Conservation (phyloP, 1,140 invertebrate genomes). For the Centruroides sculpturatus region DNA sequence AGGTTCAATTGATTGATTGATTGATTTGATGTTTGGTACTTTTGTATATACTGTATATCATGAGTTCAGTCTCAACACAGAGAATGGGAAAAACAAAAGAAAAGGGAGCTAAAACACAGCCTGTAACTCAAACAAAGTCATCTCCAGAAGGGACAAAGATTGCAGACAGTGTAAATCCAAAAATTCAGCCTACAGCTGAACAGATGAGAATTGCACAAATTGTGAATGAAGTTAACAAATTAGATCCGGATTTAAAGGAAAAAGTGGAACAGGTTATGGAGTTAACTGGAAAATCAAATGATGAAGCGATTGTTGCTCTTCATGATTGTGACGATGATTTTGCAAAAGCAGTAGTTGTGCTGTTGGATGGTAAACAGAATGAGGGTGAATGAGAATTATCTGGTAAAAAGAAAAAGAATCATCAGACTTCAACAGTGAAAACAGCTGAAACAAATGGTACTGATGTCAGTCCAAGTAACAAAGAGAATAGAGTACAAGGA, state of each 20-base stretch:
- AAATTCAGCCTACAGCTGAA: constrained; percentile 33
- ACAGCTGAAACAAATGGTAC: constrained; percentile 18
- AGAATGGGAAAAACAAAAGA: constrained; percentile 11
- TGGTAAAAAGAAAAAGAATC: constrained; percentile 70
- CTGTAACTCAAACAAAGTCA: constrained; percentile 1
- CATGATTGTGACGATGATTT: constrained; percentile 33
- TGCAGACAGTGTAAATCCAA: constrained; percentile 3
- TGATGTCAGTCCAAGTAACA: constrained; percentile 12
- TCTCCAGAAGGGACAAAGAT: constrained; percentile 8
- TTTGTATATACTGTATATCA: constrained; percentile 17
- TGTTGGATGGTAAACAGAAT: constrained; percentile 47
- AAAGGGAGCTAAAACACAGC: constrained; percentile 5
- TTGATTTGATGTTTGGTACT: neutral
- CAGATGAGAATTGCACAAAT: constrained; percentile 52
- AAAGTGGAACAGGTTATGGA: constrained; percentile 47
- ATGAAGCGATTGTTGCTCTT: constrained; percentile 29
- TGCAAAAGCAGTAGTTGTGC: constrained; percentile 49
- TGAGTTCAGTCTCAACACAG: constrained; percentile 14
- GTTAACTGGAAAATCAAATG: constrained; percentile 26
- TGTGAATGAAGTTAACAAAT: constrained; percentile 39
- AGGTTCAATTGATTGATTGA: too few species aligned
- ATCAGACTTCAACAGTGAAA: constrained; percentile 14
- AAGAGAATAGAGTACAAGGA: constrained; percentile 15
- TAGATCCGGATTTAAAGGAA: constrained; percentile 45
- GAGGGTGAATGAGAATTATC: constrained; percentile 61